Percentiles rank a stretch among this genome's conserved stretches.
Evolutionary conservation across 2,888 invertebrate genomes (phyloP).

Genomic region (Noctua comes): DNA sequence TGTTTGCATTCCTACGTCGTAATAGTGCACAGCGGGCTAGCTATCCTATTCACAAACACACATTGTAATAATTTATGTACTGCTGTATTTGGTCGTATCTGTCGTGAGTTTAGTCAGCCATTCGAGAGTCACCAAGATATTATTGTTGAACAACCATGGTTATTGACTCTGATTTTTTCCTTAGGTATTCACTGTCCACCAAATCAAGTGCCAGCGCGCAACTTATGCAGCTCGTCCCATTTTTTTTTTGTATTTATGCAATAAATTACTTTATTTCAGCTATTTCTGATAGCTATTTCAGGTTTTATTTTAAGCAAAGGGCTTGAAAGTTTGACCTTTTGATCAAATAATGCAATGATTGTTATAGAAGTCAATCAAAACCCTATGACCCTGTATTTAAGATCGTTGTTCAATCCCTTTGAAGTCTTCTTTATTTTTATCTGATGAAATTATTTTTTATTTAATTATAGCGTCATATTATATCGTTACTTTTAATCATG

Average conservation of each 20-base stretch:
- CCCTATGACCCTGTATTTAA: background rate
- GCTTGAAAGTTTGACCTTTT: background rate
- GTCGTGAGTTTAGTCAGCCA: conserved; percentile 25
- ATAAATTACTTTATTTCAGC: background rate
- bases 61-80: conserved; percentile 55
- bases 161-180: conserved; percentile 42
- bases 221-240: background rate
- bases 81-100: conserved; percentile 35
- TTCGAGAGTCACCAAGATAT: conserved; percentile 25
- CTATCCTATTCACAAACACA: conserved; percentile 38
- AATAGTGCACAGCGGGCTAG: background rate
- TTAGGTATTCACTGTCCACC: background rate
- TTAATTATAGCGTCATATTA: conserved; percentile 61
- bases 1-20: conserved; percentile 39
- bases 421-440: conserved; percentile 28
- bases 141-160: conserved; percentile 47
- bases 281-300: background rate
- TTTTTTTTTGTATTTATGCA: conserved; percentile 1
- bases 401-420: background rate
- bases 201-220: background rate
- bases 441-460: conserved; percentile 58
- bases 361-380: background rate
- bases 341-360: conserved; percentile 6
- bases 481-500: conserved; percentile 66
- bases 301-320: background rate